phyloP scores from a whole-genome alignment of 2,888 invertebrate genomes.

The Uloborus plumipes region DNA sequence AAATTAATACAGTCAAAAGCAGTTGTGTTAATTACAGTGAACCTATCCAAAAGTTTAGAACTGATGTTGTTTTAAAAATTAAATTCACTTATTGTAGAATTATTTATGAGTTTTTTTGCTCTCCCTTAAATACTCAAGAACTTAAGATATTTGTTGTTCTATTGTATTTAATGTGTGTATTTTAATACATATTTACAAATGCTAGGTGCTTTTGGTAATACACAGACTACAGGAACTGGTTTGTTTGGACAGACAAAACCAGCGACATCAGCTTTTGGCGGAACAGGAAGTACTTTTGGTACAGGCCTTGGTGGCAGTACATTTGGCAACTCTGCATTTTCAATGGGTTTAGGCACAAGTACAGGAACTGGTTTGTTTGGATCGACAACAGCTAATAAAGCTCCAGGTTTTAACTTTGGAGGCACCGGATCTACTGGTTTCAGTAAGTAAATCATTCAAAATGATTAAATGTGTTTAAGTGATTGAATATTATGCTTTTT shows the following conservation, averaged over 20 bases:
- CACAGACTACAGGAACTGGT: slow-evolving; percentile 67
- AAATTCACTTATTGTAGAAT: too few species aligned
- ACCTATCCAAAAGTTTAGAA: too few species aligned
- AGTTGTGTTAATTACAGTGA: too few species aligned
- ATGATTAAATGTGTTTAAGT: too few species aligned
- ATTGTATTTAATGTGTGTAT: not conserved
- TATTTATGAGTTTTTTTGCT: too few species aligned
- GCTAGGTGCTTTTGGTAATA: slow-evolving; percentile 53
- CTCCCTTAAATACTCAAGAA: too few species aligned
- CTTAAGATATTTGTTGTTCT: not conserved
- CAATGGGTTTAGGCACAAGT: slow-evolving; percentile 75
- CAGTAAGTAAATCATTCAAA: slow-evolving; percentile 24
- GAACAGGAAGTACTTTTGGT: slow-evolving; percentile 66
- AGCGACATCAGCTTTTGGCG: slow-evolving; percentile 73
- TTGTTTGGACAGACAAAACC: slow-evolving; percentile 73
- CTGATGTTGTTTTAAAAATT: too few species aligned
- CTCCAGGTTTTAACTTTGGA: slow-evolving; percentile 67
- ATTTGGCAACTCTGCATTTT: slow-evolving; percentile 72
- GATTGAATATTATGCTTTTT: not conserved
- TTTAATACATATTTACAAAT: not conserved
- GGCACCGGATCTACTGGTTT: slow-evolving; percentile 44
- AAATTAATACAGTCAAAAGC: too few species aligned
- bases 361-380: slow-evolving; percentile 76
- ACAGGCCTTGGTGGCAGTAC: slow-evolving; percentile 50
- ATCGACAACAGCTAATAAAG: slow-evolving; percentile 72